phyloP scores from a whole-genome alignment of 2,113 vertebrate species.

The Chelonoidis abingdonii region DNA sequence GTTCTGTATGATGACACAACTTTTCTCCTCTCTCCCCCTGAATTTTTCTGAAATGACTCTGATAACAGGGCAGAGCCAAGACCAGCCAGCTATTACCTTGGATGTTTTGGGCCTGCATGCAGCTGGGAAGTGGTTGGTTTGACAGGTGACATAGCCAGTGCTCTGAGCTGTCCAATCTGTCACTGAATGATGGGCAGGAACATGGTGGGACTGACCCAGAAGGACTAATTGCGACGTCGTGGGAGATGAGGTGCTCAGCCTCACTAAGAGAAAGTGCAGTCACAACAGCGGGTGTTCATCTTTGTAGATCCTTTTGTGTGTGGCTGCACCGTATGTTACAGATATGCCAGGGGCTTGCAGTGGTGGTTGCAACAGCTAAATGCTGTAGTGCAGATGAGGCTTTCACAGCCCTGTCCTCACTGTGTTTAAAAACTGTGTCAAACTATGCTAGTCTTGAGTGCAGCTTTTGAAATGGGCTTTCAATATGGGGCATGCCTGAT shows the following conservation, averaged over 20 bases:
- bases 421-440: not conserved
- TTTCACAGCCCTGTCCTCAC: not conserved
- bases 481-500: not conserved
- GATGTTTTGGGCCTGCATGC: not conserved
- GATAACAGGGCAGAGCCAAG: not conserved
- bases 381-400: rapidly evolving
- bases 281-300: not conserved
- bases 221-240: not conserved
- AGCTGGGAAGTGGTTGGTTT: not conserved
- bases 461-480: not conserved
- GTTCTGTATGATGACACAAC: not conserved
- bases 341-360: not conserved
- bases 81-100: not conserved
- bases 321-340: not conserved
- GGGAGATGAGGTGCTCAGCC: not conserved
- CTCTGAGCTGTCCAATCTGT: not conserved
- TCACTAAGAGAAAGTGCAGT: not conserved
- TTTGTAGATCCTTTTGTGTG: not conserved
- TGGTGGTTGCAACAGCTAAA: not conserved
- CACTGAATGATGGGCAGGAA: not conserved
- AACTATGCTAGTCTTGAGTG: not conserved
- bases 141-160: not conserved
- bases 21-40: too few relatives aligned
- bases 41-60: not conserved
- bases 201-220: not conserved